Conservation (phyloP, 2,888 invertebrate species). For the Caenorhabditis japonica region DNA sequence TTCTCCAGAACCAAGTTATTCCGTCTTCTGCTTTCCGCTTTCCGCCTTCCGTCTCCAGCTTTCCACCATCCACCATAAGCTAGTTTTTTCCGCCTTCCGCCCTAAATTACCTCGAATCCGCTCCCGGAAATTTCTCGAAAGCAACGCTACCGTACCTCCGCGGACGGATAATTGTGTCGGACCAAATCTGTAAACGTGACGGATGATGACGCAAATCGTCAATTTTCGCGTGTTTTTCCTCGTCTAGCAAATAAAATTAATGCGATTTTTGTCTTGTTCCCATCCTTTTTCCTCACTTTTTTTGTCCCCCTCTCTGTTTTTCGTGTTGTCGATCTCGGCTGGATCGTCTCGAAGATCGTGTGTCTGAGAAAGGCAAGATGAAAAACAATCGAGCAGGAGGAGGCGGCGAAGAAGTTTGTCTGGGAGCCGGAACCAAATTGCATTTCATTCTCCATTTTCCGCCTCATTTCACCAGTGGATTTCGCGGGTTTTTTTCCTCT, state of each 20-base stretch:
- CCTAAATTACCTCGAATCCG: not conserved
- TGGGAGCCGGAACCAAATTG: slow-evolving; percentile 33
- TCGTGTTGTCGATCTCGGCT: not conserved
- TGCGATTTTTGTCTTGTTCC: slow-evolving; percentile 20
- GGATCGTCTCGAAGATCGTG: not conserved
- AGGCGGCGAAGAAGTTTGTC: not conserved
- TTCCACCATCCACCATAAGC: no score
- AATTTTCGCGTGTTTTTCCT: slow-evolving; percentile 19
- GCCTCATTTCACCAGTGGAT: slow-evolving; percentile 25
- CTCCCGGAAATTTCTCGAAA: no score
- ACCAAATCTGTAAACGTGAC: slow-evolving; percentile 10
- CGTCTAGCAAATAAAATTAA: slow-evolving; percentile 29
- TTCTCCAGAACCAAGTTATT: not conserved
- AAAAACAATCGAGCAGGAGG: slow-evolving; percentile 29
- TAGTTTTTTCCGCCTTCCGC: not conserved
- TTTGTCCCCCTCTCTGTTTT: slow-evolving; percentile 3
- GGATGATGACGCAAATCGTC: slow-evolving; percentile 15
- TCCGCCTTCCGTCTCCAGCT: not conserved
- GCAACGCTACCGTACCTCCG: slow-evolving; percentile 19
- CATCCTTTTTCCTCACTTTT: no score
- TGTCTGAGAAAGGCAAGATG: slow-evolving; percentile 1
- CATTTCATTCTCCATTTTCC: slow-evolving; percentile 39
- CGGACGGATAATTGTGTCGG: slow-evolving; percentile 29
- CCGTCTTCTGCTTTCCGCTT: not conserved
- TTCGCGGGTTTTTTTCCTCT: slow-evolving; percentile 9